These are phyloP conservation scores for Drosophila virilis DNA, from an alignment of 1,140 invertebrate species.

Conservation along the genomic window DNA sequence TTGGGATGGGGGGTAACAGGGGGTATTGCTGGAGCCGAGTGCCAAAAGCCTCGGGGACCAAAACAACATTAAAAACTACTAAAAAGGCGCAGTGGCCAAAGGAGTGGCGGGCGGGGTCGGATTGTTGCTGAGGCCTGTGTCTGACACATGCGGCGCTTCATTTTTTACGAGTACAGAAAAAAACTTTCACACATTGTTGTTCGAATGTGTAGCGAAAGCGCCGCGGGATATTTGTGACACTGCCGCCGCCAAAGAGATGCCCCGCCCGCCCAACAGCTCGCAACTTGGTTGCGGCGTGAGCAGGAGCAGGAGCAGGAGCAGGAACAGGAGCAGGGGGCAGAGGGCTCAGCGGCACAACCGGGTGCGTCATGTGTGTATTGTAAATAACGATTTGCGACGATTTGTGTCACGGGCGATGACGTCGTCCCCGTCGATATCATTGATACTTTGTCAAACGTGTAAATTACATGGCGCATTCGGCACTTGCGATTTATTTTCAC, in stretches of 20 bases:
- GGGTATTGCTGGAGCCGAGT: slow-evolving; percentile 3
- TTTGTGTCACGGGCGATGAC: slow-evolving; percentile 76
- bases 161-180: slow-evolving; percentile 64
- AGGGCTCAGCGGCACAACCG: neutral
- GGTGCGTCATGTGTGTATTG: slow-evolving; percentile 38
- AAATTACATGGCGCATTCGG: slow-evolving; percentile 79
- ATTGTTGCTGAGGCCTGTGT: slow-evolving; percentile 52
- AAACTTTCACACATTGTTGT: slow-evolving; percentile 83
- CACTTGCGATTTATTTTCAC: slow-evolving; percentile 60
- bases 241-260: slow-evolving; percentile 29
- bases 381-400: slow-evolving; percentile 82
- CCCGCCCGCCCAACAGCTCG: slow-evolving; percentile 6
- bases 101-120: neutral
- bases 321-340: slow-evolving; percentile 1
- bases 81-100: slow-evolving; percentile 48
- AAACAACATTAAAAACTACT: slow-evolving; percentile 82
- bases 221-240: slow-evolving; percentile 75
- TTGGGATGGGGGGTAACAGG: neutral
- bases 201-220: slow-evolving; percentile 75
- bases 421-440: slow-evolving; percentile 72
- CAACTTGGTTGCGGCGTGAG: slow-evolving; percentile 55
- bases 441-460: slow-evolving; percentile 82
- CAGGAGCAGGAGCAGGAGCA: slow-evolving; percentile 16
- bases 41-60: slow-evolving; percentile 59
- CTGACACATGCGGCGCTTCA: slow-evolving; percentile 77